Conservation (phyloP, 2,797 vertebrate species). For the Natrix natrix region DNA sequence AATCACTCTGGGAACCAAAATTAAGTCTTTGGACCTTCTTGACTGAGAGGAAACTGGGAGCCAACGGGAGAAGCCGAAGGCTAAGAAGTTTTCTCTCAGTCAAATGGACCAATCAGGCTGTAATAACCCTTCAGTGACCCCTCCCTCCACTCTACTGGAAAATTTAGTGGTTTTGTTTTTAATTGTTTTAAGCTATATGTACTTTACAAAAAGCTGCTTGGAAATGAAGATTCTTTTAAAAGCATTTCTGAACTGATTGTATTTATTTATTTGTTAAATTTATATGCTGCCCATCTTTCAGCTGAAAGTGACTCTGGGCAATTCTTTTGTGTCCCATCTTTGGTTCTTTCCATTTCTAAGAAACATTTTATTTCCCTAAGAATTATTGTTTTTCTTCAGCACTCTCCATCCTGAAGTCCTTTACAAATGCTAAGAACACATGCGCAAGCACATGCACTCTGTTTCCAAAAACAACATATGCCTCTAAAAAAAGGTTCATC, state of each 20-base stretch:
- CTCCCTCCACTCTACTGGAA: too few relatives aligned
- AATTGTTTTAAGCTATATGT: background rate
- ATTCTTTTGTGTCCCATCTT: background rate
- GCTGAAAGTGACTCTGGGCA: background rate
- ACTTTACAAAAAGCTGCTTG: background rate
- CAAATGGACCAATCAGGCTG: too few relatives aligned
- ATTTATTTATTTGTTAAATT: background rate
- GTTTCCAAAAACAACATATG: constrained; percentile 1
- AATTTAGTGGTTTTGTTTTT: background rate
- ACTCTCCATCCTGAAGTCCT: constrained; percentile 22
- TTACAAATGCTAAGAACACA: constrained; percentile 25
- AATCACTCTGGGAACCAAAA: too few relatives aligned
- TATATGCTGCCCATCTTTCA: background rate
- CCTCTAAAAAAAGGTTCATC: constrained; percentile 52
- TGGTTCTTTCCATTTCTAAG: background rate
- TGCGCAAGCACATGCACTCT: constrained; percentile 5
- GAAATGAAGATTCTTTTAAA: background rate
- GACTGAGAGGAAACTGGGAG: too few relatives aligned
- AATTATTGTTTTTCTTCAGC: constrained; percentile 3
- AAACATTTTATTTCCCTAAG: background rate
- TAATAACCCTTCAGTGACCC: too few relatives aligned
- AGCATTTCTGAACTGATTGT: background rate
- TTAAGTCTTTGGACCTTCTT: too few relatives aligned
- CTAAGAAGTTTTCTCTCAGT: too few relatives aligned
- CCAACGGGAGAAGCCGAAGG: too few relatives aligned